Conservation (phyloP, 2,113 vertebrate genomes). For the Cavia porcellus region DNA sequence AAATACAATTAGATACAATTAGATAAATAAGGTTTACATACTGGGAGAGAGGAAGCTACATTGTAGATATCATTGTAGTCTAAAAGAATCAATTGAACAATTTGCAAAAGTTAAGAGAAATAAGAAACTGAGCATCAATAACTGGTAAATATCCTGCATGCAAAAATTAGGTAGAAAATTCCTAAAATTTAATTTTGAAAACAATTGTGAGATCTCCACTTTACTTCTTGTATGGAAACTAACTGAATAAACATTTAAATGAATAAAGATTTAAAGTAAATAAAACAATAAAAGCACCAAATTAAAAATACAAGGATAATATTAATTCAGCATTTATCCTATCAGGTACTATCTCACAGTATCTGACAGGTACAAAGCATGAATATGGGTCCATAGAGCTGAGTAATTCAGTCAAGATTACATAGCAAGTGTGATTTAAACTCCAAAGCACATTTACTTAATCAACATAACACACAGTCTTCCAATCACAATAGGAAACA, state of each 20-base stretch:
- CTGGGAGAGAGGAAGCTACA: neutral
- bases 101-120: neutral
- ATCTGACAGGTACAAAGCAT: neutral
- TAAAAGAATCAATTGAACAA: neutral
- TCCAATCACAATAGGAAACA: neutral
- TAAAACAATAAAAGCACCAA: neutral
- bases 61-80: neutral
- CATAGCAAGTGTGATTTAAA: neutral
- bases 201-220: neutral
- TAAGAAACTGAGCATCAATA: neutral
- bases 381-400: neutral
- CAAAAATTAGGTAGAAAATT: neutral
- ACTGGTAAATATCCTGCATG: neutral
- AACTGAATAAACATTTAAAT: neutral
- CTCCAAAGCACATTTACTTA: neutral
- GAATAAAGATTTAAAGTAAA: slow-evolving; percentile 5
- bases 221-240: neutral
- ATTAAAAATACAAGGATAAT: neutral
- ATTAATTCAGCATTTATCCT: neutral
- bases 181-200: neutral
- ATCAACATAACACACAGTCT: neutral
- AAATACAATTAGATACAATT: neutral
- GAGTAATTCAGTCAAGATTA: neutral
- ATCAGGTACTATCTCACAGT: neutral
- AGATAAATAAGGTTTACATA: neutral